phyloP scores from a whole-genome alignment of 2,113 vertebrate species.

The Triplophysa tibetana region DNA sequence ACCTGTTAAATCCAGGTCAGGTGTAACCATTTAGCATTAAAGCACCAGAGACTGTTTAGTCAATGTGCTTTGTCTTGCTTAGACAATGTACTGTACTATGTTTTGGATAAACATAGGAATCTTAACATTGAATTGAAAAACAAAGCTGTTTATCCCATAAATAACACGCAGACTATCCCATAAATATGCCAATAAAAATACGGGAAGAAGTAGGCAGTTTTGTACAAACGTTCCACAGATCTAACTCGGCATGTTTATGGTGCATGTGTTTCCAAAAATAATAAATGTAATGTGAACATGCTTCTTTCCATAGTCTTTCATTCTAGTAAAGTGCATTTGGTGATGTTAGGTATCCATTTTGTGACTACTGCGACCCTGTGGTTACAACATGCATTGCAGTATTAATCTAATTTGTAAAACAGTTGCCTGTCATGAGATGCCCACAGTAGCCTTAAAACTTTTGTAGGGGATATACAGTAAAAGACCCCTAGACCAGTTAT shows the following conservation, averaged over 20 bases:
- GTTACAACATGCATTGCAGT: background rate
- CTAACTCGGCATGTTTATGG: conserved; percentile 38
- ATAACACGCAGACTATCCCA: background rate
- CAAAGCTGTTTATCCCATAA: background rate
- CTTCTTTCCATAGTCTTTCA: background rate
- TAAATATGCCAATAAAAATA: conserved; percentile 1
- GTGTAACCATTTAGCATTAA: conserved; percentile 32
- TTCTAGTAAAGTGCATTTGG: background rate
- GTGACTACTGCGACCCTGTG: conserved; percentile 14
- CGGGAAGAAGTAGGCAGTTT: conserved; percentile 16
- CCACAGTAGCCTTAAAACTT: too few species aligned
- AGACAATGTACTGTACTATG: conserved; percentile 9
- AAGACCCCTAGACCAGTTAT: too few species aligned
- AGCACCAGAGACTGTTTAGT: background rate
- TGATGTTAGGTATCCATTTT: background rate
- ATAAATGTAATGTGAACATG: conserved; percentile 43
- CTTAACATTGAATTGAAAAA: background rate
- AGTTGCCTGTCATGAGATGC: too few species aligned
- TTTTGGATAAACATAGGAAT: conserved; percentile 21
- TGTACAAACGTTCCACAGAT: conserved; percentile 27
- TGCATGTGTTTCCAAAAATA: conserved; percentile 46
- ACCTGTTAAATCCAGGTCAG: conserved; percentile 39
- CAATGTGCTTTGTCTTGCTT: conserved; percentile 13
- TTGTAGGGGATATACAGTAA: too few species aligned
- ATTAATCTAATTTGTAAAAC: background rate